phyloP scores from a whole-genome alignment of 2,888 invertebrate species.

The Yponomeuta plumbellus region DNA sequence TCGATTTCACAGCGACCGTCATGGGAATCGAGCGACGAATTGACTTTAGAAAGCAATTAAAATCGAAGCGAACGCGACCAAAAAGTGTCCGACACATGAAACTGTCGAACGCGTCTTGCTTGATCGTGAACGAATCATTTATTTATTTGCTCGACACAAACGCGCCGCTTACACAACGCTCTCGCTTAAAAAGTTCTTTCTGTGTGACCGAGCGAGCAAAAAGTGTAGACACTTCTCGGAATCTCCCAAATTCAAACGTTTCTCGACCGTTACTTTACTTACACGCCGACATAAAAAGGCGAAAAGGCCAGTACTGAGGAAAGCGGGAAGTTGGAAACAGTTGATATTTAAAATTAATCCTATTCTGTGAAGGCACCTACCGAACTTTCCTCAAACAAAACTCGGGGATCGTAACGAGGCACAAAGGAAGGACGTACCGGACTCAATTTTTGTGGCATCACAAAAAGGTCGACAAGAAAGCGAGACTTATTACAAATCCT shows the following conservation, averaged over 20 bases:
- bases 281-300: background rate
- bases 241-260: slow-evolving; percentile 10
- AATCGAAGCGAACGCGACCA: slow-evolving; percentile 52
- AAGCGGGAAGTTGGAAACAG: slow-evolving; percentile 1
- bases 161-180: slow-evolving; percentile 30
- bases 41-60: slow-evolving; percentile 73
- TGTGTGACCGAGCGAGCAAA: slow-evolving; percentile 35
- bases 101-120: slow-evolving; percentile 39
- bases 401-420: slow-evolving; percentile 37
- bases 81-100: slow-evolving; percentile 60
- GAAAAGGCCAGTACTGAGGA: background rate
- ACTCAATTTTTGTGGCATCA: slow-evolving; percentile 54
- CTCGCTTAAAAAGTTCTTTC: slow-evolving; percentile 35
- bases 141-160: slow-evolving; percentile 28
- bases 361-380: background rate
- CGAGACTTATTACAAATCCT: slow-evolving; percentile 63
- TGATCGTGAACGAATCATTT: slow-evolving; percentile 37
- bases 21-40: slow-evolving; percentile 72
- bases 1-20: slow-evolving; percentile 71
- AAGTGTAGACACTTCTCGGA: slow-evolving; percentile 22
- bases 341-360: slow-evolving; percentile 1
- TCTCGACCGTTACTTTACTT: slow-evolving; percentile 2
- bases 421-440: slow-evolving; percentile 47
- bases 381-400: slow-evolving; percentile 21
- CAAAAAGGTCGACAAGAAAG: slow-evolving; percentile 63